These are phyloP conservation scores for Nomada hirtipes DNA, from an alignment of 2,888 invertebrate genomes.

Conservation along the genomic window DNA sequence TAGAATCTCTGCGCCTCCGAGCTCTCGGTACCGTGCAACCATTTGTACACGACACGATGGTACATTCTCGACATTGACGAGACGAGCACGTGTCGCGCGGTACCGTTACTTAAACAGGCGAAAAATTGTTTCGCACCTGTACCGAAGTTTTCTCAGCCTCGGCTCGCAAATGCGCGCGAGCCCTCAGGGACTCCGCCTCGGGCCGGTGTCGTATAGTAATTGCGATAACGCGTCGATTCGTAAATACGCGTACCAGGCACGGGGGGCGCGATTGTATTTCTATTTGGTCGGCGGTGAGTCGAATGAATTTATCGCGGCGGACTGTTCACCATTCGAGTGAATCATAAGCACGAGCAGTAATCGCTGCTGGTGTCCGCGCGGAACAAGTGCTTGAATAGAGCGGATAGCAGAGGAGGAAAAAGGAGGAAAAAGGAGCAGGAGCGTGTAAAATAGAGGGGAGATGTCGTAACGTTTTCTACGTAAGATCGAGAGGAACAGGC, in stretches of 20 bases:
- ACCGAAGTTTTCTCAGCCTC: no score
- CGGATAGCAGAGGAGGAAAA: constrained; percentile 47
- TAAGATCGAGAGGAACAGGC: constrained; percentile 3
- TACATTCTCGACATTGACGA: constrained; percentile 1
- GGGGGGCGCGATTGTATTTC: constrained; percentile 10
- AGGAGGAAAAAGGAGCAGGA: constrained; percentile 29
- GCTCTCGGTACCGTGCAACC: constrained; percentile 23
- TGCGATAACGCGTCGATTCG: background rate
- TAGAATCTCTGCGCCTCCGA: constrained; percentile 46
- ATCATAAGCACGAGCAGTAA: constrained; percentile 66
- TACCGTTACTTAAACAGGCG: constrained; percentile 24
- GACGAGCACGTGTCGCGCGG: background rate
- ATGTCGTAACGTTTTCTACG: constrained; percentile 57
- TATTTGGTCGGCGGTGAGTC: constrained; percentile 22
- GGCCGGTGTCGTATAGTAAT: background rate
- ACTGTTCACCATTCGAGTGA: constrained; percentile 60
- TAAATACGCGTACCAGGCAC: constrained; percentile 3
- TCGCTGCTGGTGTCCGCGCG: constrained; percentile 53
- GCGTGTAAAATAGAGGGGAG: constrained; percentile 46
- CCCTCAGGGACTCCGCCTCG: background rate
- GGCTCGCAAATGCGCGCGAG: background rate
- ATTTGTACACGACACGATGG: constrained; percentile 14
- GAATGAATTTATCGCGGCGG: constrained; percentile 57
- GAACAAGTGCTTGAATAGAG: constrained; percentile 62
- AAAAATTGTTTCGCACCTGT: no score